These are phyloP conservation scores for Exaiptasia diaphana DNA, from an alignment of 64 coral and sea anemone species.

Conservation along the genomic window DNA sequence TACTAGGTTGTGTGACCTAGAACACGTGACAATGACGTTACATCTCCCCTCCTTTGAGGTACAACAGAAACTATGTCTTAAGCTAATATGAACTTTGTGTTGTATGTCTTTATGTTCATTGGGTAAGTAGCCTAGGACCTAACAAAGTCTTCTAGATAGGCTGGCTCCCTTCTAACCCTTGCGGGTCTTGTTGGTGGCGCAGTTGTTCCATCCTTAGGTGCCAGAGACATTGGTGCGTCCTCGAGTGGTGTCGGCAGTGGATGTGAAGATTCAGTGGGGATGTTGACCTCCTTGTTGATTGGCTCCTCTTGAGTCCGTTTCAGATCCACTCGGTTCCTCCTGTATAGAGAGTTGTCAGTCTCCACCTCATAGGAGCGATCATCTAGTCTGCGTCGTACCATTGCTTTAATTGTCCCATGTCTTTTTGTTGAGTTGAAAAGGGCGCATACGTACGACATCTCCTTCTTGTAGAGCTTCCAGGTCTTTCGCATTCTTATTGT, in stretches of 20 bases:
- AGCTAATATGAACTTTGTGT: background rate
- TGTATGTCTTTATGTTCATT: background rate
- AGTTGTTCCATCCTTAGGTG: no score
- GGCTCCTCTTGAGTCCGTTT: background rate
- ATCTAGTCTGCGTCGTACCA: background rate
- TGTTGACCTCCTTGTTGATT: background rate
- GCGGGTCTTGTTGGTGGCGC: background rate
- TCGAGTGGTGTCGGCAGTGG: background rate
- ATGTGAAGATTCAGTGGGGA: background rate
- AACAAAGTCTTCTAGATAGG: slow-evolving; percentile 24
- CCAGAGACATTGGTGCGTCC: background rate
- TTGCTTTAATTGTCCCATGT: background rate
- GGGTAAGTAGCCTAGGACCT: background rate
- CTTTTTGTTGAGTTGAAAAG: background rate
- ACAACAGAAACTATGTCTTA: background rate
- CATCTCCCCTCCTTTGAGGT: background rate
- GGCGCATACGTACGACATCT: slow-evolving; percentile 10
- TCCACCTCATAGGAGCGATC: background rate
- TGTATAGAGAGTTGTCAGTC: background rate
- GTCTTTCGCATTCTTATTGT: slow-evolving; percentile 38
- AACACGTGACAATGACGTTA: background rate
- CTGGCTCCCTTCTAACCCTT: background rate
- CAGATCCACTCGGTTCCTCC: background rate
- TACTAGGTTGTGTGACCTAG: background rate
- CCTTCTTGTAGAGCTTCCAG: slow-evolving; percentile 47